A percentile compares a stretch with the other conserved stretches of the same genome.
These are phyloP conservation scores for Nycticebus coucang DNA, from an alignment of 2,113 vertebrate genomes.

Conservation along the genomic window DNA sequence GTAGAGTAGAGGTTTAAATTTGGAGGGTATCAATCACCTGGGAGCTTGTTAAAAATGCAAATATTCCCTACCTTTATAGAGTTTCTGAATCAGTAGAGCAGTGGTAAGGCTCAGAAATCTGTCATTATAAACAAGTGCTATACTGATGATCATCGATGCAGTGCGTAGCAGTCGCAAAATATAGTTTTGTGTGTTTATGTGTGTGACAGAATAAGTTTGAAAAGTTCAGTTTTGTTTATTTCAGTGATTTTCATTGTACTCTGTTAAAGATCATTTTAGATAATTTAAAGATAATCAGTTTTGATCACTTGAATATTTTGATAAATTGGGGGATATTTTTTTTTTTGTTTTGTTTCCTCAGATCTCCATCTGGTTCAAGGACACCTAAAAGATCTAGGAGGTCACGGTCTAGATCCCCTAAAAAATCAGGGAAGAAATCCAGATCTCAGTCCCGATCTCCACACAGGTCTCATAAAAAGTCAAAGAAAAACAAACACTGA, in stretches of 20 bases:
- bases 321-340: neutral
- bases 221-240: neutral
- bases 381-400: slow-evolving; percentile 97
- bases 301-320: slow-evolving; percentile 23
- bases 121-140: neutral
- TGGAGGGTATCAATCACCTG: neutral
- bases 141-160: neutral
- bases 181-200: neutral
- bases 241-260: neutral
- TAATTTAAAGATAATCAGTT: slow-evolving; percentile 1
- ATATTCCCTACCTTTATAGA: neutral
- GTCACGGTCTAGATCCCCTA: slow-evolving; percentile 96
- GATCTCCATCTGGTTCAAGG: slow-evolving; percentile 95
- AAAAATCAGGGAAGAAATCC: slow-evolving; percentile 98
- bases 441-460: slow-evolving; percentile 97
- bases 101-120: neutral
- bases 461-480: slow-evolving; percentile 99
- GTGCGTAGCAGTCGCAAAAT: neutral
- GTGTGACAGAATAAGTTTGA: neutral
- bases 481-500: slow-evolving; percentile 99
- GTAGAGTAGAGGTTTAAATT: neutral
- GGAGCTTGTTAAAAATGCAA: slow-evolving; percentile 39
- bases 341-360: slow-evolving; percentile 80
- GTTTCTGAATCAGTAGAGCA: neutral
- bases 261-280: slow-evolving; percentile 40